These are phyloP conservation scores for Brachyopa scutellaris DNA, from an alignment of 2,888 invertebrate genomes.

Conservation along the genomic window DNA sequence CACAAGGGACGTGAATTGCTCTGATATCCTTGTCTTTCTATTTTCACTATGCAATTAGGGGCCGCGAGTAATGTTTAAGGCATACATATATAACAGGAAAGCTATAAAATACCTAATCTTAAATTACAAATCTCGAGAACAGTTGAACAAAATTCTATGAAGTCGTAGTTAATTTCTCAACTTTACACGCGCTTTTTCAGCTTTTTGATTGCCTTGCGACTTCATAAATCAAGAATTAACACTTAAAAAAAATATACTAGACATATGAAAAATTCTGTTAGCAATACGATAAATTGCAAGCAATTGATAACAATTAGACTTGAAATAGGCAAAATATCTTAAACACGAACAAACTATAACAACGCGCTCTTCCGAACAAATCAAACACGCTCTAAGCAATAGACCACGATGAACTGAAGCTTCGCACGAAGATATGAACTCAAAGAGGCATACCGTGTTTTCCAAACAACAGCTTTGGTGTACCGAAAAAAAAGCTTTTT, in stretches of 20 bases:
- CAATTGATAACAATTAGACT: constrained; percentile 13
- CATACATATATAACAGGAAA: constrained; percentile 21
- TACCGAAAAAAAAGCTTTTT: constrained; percentile 55
- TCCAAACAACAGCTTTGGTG: constrained; percentile 61
- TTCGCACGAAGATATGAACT: constrained; percentile 46
- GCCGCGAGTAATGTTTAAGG: constrained; percentile 13
- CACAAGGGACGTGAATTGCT: constrained; percentile 17
- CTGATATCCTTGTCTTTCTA: constrained; percentile 25
- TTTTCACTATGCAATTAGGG: constrained; percentile 7
- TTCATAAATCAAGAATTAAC: neutral
- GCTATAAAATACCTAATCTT: constrained; percentile 21
- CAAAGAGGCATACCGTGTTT: constrained; percentile 51
- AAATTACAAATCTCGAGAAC: constrained; percentile 51
- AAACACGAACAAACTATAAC: constrained; percentile 48
- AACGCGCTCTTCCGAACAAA: constrained; percentile 10
- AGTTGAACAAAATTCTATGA: constrained; percentile 6
- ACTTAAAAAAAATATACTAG: neutral
- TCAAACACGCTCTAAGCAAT: constrained; percentile 46
- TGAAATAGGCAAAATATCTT: constrained; percentile 1
- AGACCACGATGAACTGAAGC: constrained; percentile 68
- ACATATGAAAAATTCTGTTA: neutral
- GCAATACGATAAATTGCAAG: neutral
- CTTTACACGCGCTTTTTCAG: neutral
- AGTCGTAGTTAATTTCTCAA: neutral
- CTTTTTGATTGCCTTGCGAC: neutral